Evolutionary conservation across 2,888 invertebrate genomes (phyloP).

Genomic region (Rapana venosa): DNA sequence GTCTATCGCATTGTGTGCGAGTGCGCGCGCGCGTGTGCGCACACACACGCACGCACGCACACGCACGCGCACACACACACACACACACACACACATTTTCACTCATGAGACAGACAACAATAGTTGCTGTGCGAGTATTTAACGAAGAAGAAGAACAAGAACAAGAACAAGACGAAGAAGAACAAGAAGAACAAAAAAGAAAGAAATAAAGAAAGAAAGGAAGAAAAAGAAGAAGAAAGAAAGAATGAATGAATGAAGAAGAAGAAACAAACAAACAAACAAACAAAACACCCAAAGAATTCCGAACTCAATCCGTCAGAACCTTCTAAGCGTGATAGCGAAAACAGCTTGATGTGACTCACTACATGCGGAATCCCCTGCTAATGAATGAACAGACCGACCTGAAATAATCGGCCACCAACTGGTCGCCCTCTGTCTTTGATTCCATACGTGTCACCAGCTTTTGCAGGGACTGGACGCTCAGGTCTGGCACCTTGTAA

Average conservation of each 20-base stretch:
- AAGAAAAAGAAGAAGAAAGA: too few relatives aligned
- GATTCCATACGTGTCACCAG: conserved; percentile 39
- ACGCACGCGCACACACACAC: too few relatives aligned
- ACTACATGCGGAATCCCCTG: background rate
- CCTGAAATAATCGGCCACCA: conserved; percentile 37
- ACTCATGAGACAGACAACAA: background rate
- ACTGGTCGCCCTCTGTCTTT: conserved; percentile 5
- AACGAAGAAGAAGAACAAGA: background rate
- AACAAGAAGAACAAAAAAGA: background rate
- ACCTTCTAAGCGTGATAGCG: background rate
- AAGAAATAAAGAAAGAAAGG: background rate
- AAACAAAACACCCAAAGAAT: background rate
- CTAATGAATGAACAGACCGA: background rate
- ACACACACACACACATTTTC: background rate
- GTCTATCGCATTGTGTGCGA: background rate
- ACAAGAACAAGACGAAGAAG: background rate
- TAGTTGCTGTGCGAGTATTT: too few relatives aligned
- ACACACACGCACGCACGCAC: too few relatives aligned
- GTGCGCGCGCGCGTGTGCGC: background rate
- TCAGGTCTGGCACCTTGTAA: conserved; percentile 46
- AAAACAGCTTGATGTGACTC: background rate
- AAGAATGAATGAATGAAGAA: too few relatives aligned
- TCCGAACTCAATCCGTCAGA: background rate
- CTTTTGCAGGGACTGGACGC: conserved; percentile 39
- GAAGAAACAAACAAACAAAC: background rate